phyloP scores from a whole-genome alignment of 1,140 invertebrate genomes.

The Spodoptera litura region DNA sequence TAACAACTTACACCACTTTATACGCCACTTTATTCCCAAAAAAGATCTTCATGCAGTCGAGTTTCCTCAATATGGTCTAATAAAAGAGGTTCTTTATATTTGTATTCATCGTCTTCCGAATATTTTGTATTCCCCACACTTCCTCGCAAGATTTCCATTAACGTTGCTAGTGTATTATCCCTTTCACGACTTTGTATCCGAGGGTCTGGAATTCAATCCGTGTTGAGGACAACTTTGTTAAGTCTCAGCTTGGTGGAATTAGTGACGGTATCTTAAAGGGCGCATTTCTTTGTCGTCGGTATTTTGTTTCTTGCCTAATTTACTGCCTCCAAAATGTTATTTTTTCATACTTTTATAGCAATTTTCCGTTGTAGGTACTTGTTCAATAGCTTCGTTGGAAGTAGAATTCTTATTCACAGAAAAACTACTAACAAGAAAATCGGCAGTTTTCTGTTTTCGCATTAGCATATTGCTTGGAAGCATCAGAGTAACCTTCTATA shows the following conservation, averaged over 20 bases:
- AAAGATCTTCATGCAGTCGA: neutral
- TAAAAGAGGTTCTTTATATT: conserved; percentile 7
- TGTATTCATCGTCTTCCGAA: neutral
- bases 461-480: too few species aligned
- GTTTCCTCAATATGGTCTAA: neutral
- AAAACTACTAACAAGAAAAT: too few species aligned
- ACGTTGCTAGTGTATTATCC: conserved; percentile 24
- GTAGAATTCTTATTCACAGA: too few species aligned
- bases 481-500: too few species aligned
- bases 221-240: conserved; percentile 31
- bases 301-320: too few species aligned
- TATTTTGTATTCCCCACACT: conserved; percentile 36
- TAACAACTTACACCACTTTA: too few species aligned
- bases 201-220: conserved; percentile 23
- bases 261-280: conserved; percentile 10
- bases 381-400: too few species aligned
- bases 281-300: neutral
- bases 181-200: conserved; percentile 14
- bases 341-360: too few species aligned
- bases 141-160: conserved; percentile 40
- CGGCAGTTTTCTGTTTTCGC: too few species aligned
- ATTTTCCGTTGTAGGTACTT: too few species aligned
- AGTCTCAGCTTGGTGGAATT: conserved; percentile 5
- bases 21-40: too few species aligned
- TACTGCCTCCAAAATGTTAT: too few species aligned